Evolutionary conservation across 2,113 vertebrate genomes (phyloP), one percentile per base, ranked within the genome.

Genomic region (Tragelaphus scriptus): DNA sequence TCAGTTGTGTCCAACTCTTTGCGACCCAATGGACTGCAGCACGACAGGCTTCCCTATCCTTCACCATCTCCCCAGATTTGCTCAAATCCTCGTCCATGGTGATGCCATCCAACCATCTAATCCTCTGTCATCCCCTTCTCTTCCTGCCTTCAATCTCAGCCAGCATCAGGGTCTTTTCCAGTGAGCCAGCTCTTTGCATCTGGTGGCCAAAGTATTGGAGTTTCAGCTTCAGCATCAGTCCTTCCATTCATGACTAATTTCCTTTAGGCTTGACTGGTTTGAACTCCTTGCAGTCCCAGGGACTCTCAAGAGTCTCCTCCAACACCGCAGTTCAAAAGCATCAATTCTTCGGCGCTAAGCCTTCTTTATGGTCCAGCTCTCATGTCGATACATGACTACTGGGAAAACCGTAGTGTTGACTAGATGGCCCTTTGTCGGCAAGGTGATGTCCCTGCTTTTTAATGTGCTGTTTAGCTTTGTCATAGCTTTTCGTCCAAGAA

Each of bases 321-420:
- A 19, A n/a, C 1, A n/a, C 63, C 15, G 0, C 63, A 2, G 63
- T 16, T n/a, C 30, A n/a, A 17, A 65, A 65, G 32, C 63, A 65
- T 65, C 16, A 65, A 0, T n/a, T 9, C 32, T 68, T 68, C 0
- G 7, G 32, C 2, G 1, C 16, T 65, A 3, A 65, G 63, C 63
- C 63, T 65, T 65, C 63, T 65, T 65, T 65, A n/a, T 9, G 7
- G 63, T n/a, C 63, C 63, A 65, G 30, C 30, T 17, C 63, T 65
- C 63, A 65, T 0, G 2, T 32, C 63, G 15, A 2, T 32, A 3
- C 0, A 3, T 63, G 61, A 63, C 61, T 16, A 7, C 14, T 49
- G 49, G 15, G 63, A 65, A n/a, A 65, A 65, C 63, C 2, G 1
- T 19, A 68, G 63, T 15, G 32, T 68, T 68, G 7, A 68, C 63